Conservation (phyloP, 2,888 invertebrate species). For the Ctena decussata region DNA sequence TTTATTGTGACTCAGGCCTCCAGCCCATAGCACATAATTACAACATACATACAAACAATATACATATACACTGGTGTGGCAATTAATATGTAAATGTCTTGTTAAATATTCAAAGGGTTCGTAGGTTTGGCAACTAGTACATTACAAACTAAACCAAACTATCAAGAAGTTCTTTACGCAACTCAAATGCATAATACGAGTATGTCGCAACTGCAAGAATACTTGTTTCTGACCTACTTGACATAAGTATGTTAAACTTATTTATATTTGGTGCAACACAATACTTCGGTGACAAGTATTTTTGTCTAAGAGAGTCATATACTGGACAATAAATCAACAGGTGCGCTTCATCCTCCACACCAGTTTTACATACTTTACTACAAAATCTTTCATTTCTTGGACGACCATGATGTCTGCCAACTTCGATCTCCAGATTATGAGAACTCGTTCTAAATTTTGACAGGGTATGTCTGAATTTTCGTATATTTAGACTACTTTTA, state of each 20-base stretch:
- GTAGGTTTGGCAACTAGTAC: too few species aligned
- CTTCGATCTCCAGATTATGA: constrained; percentile 30
- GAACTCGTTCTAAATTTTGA: background rate
- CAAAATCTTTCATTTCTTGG: background rate
- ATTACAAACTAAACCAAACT: background rate
- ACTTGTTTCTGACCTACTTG: background rate
- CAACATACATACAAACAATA: too few species aligned
- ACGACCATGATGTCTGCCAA: background rate
- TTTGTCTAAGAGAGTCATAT: background rate
- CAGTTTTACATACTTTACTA: background rate
- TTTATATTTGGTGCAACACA: background rate
- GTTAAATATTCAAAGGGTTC: too few species aligned
- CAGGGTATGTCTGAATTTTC: background rate
- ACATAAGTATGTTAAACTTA: background rate
- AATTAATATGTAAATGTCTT: too few species aligned
- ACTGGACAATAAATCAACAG: background rate
- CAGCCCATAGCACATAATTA: too few species aligned
- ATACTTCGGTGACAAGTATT: background rate
- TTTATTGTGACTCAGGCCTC: too few species aligned
- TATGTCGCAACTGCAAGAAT: background rate
- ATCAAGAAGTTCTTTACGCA: background rate
- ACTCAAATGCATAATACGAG: background rate
- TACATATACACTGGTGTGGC: too few species aligned
- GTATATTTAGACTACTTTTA: background rate
- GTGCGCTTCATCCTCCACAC: background rate